Base-by-base conservation (phyloP, 2,888 invertebrate genomes). In the Drosophila nigritarsus region DNA sequence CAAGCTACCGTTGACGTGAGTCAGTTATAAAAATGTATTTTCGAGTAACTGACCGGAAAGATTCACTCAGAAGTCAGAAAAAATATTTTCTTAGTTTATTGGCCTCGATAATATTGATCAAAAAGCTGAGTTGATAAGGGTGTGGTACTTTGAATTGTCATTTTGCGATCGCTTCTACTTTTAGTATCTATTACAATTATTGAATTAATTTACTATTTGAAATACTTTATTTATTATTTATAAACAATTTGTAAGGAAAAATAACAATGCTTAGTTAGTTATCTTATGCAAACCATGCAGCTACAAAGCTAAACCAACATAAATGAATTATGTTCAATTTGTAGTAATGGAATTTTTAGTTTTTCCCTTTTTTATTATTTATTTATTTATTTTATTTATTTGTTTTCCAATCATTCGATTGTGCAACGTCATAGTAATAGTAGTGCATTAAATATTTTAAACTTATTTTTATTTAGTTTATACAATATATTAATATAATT, bases 1-100 rank as follows among this genome's bases (percentile, higher is more conserved):
- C 40, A 36, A 59, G 34, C 59, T 20, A 59, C 27, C 15, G 34
- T 59, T 40, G 45, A 40, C 30, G 20, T 24, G 18, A 36, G 34
- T 80, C n/a, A 78, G 61, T 72, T 84, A 80, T 73, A 45, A 53
- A 67, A 65, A 60, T 58, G 18, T 40, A 53, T 65, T 34, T 40
- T 24, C 36, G 36, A 32, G 30, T 20, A 8, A 27, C 42, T 45
- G 50, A 29, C n/a, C 0, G 3, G 32, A 30, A 38, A 36, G 15
- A 42, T 66, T 65, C 53, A 45, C 18, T n/a, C 13, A 13, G 34
- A 45, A 58, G 38, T 32, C 27, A 29, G 40, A 30, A 42, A 32
- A 3, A 58, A 13, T 18, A 34, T 27, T 36, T 11, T 11, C 24
- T 11, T 36, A 11, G 24, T 36, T 34, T 54, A 36, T 54, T 27